Evolutionary conservation across 2,113 vertebrate species (phyloP).

Genomic region (Cavia aperea): DNA sequence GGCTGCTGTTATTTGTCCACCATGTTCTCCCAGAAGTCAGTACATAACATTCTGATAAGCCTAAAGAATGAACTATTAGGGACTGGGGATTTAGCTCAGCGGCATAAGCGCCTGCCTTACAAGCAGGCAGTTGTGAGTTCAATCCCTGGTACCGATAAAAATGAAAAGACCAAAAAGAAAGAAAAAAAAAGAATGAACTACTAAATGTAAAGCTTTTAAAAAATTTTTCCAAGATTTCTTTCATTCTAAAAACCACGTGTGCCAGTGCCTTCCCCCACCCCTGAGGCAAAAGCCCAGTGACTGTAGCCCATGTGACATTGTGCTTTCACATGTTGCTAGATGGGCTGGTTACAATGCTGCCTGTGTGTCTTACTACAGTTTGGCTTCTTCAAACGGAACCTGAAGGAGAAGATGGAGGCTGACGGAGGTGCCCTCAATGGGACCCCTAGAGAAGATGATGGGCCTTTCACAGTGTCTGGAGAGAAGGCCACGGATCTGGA

Average conservation of each 20-base stretch:
- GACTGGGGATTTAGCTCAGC: too few relatives aligned
- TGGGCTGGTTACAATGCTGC: rapidly evolving
- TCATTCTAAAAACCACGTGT: not conserved
- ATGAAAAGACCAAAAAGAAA: too few relatives aligned
- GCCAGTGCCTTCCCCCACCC: not conserved
- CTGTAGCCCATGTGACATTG: rapidly evolving
- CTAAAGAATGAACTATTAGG: not conserved
- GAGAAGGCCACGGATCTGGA: not conserved
- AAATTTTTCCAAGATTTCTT: not conserved
- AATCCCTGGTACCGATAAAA: too few relatives aligned
- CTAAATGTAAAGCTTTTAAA: constrained; percentile 10
- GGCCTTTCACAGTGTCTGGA: rapidly evolving
- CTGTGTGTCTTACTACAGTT: constrained; percentile 28
- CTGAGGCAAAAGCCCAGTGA: rapidly evolving
- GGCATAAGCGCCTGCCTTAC: too few relatives aligned
- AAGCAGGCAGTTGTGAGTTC: too few relatives aligned
- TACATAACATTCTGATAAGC: not conserved
- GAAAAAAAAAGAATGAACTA: not conserved
- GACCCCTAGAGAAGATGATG: not conserved
- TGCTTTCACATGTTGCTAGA: not conserved
- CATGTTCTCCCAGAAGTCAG: not conserved
- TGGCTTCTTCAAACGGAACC: constrained; percentile 68
- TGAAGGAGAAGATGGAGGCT: constrained; percentile 64
- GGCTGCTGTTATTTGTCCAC: too few relatives aligned
- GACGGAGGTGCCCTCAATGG: not conserved